phyloP scores from a whole-genome alignment of 2,888 invertebrate species.

The Beris chalybata region DNA sequence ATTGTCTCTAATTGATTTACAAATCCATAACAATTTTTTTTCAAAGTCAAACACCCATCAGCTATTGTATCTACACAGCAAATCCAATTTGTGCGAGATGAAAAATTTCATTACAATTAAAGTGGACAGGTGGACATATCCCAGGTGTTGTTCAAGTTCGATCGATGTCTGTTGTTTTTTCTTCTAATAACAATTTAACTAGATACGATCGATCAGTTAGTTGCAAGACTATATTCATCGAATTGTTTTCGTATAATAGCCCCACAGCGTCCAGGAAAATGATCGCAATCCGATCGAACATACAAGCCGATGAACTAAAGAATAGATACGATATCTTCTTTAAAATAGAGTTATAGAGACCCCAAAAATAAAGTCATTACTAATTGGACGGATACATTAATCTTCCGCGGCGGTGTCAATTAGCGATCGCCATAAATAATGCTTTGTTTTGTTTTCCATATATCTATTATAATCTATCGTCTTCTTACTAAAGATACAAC shows the following conservation, averaged over 20 bases:
- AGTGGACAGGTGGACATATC: constrained; percentile 19
- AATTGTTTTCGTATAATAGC: not conserved
- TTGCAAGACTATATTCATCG: constrained; percentile 3
- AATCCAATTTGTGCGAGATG: constrained; percentile 15
- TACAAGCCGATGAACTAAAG: constrained; percentile 2
- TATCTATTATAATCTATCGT: too few species aligned
- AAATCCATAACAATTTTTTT: not conserved
- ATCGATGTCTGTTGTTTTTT: too few species aligned
- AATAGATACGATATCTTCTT: not conserved
- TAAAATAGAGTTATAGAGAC: not conserved
- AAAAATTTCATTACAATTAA: constrained; percentile 17
- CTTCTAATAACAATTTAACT: constrained; percentile 7
- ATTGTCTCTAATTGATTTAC: not conserved
- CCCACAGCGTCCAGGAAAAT: not conserved
- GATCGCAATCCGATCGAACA: not conserved
- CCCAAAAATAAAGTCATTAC: constrained; percentile 15
- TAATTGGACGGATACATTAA: constrained; percentile 28
- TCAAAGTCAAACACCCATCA: constrained; percentile 17
- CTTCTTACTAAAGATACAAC: too few species aligned
- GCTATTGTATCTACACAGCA: constrained; percentile 7
- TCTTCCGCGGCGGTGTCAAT: constrained; percentile 24
- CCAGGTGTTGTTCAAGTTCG: constrained; percentile 16
- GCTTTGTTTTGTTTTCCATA: constrained; percentile 16
- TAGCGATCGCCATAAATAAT: constrained; percentile 25
- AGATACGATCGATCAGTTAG: constrained; percentile 2